Evolutionary conservation across 2,888 invertebrate species (phyloP).

Genomic region (Oxyteleia sp.): DNA sequence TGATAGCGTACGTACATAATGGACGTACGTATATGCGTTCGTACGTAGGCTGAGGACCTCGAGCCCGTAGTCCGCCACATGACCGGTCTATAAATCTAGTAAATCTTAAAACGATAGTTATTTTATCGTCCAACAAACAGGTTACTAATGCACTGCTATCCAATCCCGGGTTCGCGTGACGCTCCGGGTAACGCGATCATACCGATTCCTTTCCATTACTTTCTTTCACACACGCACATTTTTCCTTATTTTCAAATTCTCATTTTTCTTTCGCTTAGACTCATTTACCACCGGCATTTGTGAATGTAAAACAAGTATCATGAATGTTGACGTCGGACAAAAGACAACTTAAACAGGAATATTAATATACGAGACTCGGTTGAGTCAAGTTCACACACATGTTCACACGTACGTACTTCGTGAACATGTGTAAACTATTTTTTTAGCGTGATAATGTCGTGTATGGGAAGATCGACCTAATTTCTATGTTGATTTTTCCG

Average conservation of each 20-base stretch:
- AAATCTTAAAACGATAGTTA: slow-evolving; percentile 82
- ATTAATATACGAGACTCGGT: slow-evolving; percentile 14
- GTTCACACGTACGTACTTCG: background rate
- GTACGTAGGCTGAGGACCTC: slow-evolving; percentile 63
- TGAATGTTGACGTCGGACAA: slow-evolving; percentile 24
- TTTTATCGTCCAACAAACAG: slow-evolving; percentile 84
- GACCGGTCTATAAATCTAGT: slow-evolving; percentile 83
- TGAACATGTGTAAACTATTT: slow-evolving; percentile 58
- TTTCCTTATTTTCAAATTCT: slow-evolving; percentile 24
- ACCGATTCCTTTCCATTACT: slow-evolving; percentile 62
- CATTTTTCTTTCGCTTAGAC: slow-evolving; percentile 40
- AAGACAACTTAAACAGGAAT: slow-evolving; percentile 14
- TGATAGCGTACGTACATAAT: slow-evolving; percentile 55
- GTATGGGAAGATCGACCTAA: too few relatives aligned
- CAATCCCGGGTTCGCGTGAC: slow-evolving; percentile 80
- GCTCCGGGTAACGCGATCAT: slow-evolving; percentile 75
- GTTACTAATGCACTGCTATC: slow-evolving; percentile 82
- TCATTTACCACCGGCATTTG: slow-evolving; percentile 33
- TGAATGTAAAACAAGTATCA: slow-evolving; percentile 30
- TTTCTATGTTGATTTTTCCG: too few relatives aligned
- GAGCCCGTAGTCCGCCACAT: slow-evolving; percentile 65
- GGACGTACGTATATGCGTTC: slow-evolving; percentile 41
- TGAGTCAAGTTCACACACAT: slow-evolving; percentile 18
- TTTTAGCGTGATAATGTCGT: too few relatives aligned
- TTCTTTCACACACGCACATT: slow-evolving; percentile 50